Evolutionary conservation across 2,113 vertebrate species (phyloP), one percentile per base, ranked within the genome.

Genomic region (Lophotis ruficrista): DNA sequence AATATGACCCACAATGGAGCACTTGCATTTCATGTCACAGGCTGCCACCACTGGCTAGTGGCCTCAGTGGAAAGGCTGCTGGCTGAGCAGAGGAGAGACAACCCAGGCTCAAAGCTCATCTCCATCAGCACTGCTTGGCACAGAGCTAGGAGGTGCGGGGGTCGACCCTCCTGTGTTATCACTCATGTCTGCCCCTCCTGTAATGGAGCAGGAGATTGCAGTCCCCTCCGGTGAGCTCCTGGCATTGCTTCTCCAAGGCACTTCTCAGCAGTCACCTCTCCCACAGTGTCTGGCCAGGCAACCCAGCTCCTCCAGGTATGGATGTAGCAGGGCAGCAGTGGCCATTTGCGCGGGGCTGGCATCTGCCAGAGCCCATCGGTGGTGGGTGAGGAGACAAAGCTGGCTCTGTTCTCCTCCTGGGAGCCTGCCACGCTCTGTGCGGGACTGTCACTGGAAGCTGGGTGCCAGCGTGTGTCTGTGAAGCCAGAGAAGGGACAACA

Each of bases 241-340:
- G 1, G 33, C 18, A 8, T 20, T 24, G 2, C 18, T 84, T 51
- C 33, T 84, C 20, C 53, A 64, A 45, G 27, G 18, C 28, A 6
- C 25, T 47, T 22, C 25, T 53, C 22, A 37, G 16, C 33, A 53
- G 35, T 15, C 25, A 25, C 15, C 15, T 54, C 12, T 90, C 3
- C 28, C 0, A 0, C 25, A 48, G 65, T 1, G 6, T 47, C 10
- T 0, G 1, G 23, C 4, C 4, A 4, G 37, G 43, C 25, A 71
- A 38, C 20, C 37, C 28, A 41, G 20, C 24, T 68, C 22, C 0
- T 60, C 33, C 37, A 2, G 7, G 3, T 56, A 12, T 17, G 48
- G 57, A 54, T 37, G 62, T 38, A 35, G 7, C 23, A 37, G 38
- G 60, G 35, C 65, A 83, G 54, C 61, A 79, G 30, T 1, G 3